A percentile compares a stretch with the other conserved stretches of the same genome.
Conservation (phyloP, 2,888 invertebrate genomes). For the Nudaria mundana region DNA sequence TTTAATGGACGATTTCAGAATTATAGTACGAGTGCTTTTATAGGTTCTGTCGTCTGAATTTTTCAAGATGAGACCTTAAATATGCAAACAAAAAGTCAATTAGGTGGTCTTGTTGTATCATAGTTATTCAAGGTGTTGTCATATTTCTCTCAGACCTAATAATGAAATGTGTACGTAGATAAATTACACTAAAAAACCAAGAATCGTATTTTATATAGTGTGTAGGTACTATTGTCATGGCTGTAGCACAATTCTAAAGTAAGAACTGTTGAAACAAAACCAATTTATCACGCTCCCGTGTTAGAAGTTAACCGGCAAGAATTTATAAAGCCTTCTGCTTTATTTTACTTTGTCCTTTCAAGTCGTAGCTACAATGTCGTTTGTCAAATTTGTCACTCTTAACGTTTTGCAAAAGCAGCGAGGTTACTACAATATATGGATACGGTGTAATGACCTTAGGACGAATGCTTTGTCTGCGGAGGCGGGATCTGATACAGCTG, state of each 20-base stretch:
- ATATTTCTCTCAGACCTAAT: too few relatives aligned
- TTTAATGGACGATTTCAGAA: too few relatives aligned
- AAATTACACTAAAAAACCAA: too few relatives aligned
- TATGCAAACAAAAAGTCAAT: too few relatives aligned
- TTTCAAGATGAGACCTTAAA: too few relatives aligned
- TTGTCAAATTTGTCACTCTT: conserved; percentile 12
- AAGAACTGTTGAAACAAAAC: background rate
- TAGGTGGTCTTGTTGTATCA: too few relatives aligned
- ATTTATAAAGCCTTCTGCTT: background rate
- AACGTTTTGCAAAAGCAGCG: conserved; percentile 14
- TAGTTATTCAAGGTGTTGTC: too few relatives aligned
- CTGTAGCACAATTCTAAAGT: background rate
- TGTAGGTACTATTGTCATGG: background rate
- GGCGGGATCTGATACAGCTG: conserved; percentile 37
- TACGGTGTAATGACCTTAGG: conserved; percentile 29
- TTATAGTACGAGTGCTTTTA: too few relatives aligned
- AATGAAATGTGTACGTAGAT: too few relatives aligned
- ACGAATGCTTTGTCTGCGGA: conserved; percentile 27
- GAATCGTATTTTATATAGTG: background rate
- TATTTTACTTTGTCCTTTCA: background rate
- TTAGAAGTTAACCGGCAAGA: conserved; percentile 2
- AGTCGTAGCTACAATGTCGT: conserved; percentile 4
- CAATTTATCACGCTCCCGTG: background rate
- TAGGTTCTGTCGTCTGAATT: too few relatives aligned
- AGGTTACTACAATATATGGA: conserved; percentile 18